phyloP scores from a whole-genome alignment of 2,888 invertebrate species.

The Rotaria macrura region DNA sequence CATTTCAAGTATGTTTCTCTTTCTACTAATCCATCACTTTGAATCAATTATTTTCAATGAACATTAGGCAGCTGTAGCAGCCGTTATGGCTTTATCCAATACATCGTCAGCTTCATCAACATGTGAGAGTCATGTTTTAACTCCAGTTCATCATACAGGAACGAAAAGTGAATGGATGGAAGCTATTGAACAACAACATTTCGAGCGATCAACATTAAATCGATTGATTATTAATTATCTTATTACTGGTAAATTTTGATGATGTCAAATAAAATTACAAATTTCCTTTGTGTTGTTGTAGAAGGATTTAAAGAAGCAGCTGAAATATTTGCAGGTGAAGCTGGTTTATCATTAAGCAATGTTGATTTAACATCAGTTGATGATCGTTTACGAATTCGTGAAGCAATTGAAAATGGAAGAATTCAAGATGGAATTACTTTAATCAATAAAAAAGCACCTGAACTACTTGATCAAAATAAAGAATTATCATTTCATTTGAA shows the following conservation, averaged over 20 bases:
- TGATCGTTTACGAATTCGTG: constrained; percentile 64
- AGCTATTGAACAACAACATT: constrained; percentile 63
- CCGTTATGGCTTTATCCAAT: background rate
- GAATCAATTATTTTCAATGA: background rate
- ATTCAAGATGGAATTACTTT: constrained; percentile 83
- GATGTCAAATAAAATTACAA: background rate
- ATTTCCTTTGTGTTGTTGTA: constrained; percentile 36
- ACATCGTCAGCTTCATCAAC: constrained; percentile 19
- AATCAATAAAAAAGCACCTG: constrained; percentile 85
- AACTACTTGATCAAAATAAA: constrained; percentile 82
- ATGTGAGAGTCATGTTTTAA: constrained; percentile 18
- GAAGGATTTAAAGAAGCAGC: constrained; percentile 73
- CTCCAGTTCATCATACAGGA: constrained; percentile 24
- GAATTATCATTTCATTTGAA: constrained; percentile 88
- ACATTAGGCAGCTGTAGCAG: background rate
- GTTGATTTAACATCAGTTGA: constrained; percentile 74
- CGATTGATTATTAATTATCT: constrained; percentile 95
- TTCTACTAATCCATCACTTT: background rate
- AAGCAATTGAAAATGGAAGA: constrained; percentile 79
- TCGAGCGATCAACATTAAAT: constrained; percentile 84
- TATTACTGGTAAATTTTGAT: constrained; percentile 68
- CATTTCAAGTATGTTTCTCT: background rate
- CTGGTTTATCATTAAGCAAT: constrained; percentile 65
- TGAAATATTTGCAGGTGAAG: constrained; percentile 85
- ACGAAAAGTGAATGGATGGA: constrained; percentile 61